Conservation (phyloP, 37 sponge, comb jelly and placozoan genomes). For the Eunapius fragilis region DNA sequence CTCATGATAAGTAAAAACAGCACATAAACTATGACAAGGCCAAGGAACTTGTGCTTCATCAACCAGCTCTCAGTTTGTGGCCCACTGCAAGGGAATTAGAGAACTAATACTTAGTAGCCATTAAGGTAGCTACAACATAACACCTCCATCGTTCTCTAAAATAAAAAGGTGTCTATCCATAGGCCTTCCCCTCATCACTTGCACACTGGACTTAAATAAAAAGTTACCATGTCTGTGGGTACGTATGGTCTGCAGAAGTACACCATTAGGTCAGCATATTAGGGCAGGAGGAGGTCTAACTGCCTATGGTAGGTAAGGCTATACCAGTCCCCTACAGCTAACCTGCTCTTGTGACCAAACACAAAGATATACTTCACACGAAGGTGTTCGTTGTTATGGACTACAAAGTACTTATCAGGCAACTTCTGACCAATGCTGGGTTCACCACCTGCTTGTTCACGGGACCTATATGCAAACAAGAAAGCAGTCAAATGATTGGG, state of each 20-base stretch:
- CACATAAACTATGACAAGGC: slow-evolving; percentile 15
- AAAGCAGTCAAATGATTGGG: too few species aligned
- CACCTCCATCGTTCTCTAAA: too few species aligned
- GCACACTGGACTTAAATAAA: too few species aligned
- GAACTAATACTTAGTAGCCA: not conserved
- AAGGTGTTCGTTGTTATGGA: slow-evolving; percentile 67
- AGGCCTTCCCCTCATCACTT: too few species aligned
- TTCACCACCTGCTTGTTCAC: slow-evolving; percentile 32
- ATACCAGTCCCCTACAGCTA: not conserved
- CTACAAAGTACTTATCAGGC: slow-evolving; percentile 83
- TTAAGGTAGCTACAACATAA: too few species aligned
- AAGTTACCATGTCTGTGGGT: too few species aligned
- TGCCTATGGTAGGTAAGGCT: too few species aligned
- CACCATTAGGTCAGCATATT: too few species aligned
- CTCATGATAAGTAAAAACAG: slow-evolving; percentile 22
- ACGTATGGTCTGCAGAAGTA: too few species aligned
- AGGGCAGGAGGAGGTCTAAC: too few species aligned
- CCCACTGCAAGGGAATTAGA: not conserved
- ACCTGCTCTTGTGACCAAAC: slow-evolving; percentile 37
- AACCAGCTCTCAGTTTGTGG: slow-evolving; percentile 7
- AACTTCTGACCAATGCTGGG: slow-evolving; percentile 48
- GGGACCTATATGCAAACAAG: not conserved
- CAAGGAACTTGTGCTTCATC: slow-evolving; percentile 25
- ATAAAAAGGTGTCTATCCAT: too few species aligned
- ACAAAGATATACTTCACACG: slow-evolving; percentile 69